These are phyloP conservation scores for Micrasema longulum DNA, from an alignment of 1,140 invertebrate genomes.

Conservation along the genomic window DNA sequence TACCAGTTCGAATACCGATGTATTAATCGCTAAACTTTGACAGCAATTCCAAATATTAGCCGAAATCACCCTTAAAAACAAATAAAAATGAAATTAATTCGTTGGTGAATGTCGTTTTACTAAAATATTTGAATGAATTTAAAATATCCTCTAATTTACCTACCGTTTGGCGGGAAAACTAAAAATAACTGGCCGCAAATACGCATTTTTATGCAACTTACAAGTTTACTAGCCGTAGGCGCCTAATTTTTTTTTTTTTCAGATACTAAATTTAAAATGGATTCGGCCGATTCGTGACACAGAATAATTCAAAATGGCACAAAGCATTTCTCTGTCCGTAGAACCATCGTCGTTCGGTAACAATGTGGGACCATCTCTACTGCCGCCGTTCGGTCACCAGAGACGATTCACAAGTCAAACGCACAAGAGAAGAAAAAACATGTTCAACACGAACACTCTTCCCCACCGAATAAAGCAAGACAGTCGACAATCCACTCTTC, in stretches of 20 bases:
- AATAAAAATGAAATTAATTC: no score
- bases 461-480: conserved; percentile 43
- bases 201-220: no score
- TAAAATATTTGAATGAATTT: no score
- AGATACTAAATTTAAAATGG: conserved; percentile 32
- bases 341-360: conserved; percentile 27
- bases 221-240: no score
- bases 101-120: no score
- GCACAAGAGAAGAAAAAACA: conserved; percentile 41
- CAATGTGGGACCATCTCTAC: conserved; percentile 33
- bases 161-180: no score
- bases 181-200: no score
- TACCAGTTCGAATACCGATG: no score
- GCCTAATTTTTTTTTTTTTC: conserved; percentile 22
- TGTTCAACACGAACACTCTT: conserved; percentile 51
- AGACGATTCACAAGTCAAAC: conserved; percentile 48
- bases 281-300: conserved; percentile 17
- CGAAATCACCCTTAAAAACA: no score
- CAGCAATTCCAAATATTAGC: no score
- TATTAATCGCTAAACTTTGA: no score
- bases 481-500: conserved; percentile 42
- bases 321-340: conserved; percentile 34
- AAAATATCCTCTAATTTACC: no score
- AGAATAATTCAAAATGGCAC: conserved; percentile 32
- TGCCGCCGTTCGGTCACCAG: conserved; percentile 40